Base-by-base conservation (phyloP, 2,113 vertebrate species). In the Fregata magnificens region DNA sequence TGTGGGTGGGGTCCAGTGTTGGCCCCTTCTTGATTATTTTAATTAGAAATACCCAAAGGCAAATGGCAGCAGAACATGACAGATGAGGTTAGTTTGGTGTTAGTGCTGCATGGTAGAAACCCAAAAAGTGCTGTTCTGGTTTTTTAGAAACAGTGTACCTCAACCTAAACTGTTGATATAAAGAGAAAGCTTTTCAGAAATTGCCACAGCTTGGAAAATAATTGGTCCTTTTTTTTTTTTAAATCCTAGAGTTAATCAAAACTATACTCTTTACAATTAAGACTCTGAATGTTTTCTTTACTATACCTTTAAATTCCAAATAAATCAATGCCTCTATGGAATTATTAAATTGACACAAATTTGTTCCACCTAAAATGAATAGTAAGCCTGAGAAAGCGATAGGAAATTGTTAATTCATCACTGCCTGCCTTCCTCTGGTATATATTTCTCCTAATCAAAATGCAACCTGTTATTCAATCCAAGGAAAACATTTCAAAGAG, bases 401-500 rank as follows among this genome's bases (percentile, higher is more conserved):
- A 91, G 96, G 94, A 96, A 96, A 94, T 91, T 93, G 93, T 95
- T 93, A 77, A 97, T 97, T 87, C 91, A 85, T 97, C 97, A 97
- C 80, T 94, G 84, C 94, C 76, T 66, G 78, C 94, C 45, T 90
- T 94, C 8, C 50, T 32, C 61, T 1, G 16, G 66, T 73, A 61
- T 50, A 36, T 88, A 90, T 91, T 96, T 82, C 78, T 63, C 73
- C 73, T 85, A 90, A 95, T 95, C 91, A 97, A 85, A 96, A 95
- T 87, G 95, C 93, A 94, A 85, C 82, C 71, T 63, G 93, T 81
- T 95, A 90, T 34, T 89, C 67, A 69, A 21, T 81, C 89, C 95
- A 96, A 97, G 59, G 91, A 90, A 96, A 97, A 94, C 78, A 93
- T 92, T 95, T 90, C 58, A 84, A 76, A 76, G 93, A 67, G 93